A percentile compares a stretch with the other conserved stretches of the same genome.
Conservation (phyloP, 2,888 invertebrate species). For the Cheilosia scutellata region DNA sequence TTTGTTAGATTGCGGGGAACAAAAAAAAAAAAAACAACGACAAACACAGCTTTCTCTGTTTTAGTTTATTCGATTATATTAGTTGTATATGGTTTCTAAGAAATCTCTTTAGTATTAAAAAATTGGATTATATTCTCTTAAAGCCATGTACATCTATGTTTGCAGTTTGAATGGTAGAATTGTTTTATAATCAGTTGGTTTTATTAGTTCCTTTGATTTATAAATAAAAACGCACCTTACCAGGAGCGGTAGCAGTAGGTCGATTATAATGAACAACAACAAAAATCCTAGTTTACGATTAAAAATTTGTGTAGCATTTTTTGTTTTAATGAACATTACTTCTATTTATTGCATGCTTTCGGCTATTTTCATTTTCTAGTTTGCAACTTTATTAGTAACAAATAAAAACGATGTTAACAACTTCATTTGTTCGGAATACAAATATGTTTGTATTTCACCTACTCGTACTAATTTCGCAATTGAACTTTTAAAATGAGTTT, state of each 20-base stretch:
- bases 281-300: background rate
- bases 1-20: too few species aligned
- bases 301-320: background rate
- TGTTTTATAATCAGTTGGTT: background rate
- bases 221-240: constrained; percentile 24
- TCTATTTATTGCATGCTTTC: constrained; percentile 42
- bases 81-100: too few species aligned
- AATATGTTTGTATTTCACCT: background rate
- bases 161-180: too few species aligned
- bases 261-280: background rate
- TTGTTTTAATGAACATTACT: background rate
- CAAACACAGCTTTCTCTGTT: too few species aligned
- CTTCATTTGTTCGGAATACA: constrained; percentile 11
- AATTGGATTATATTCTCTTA: too few species aligned
- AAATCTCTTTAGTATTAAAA: too few species aligned
- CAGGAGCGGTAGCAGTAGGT: background rate
- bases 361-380: background rate
- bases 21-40: too few species aligned
- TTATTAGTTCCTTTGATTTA: background rate
- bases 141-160: too few species aligned
- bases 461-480: background rate
- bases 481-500: constrained; percentile 19
- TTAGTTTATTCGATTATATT: too few species aligned
- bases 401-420: constrained; percentile 20
- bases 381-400: constrained; percentile 10